Percentiles rank a stretch among this genome's conserved stretches.
Evolutionary conservation across 2,797 vertebrate species (phyloP).

Genomic region (Myoxocephalus aenaeus): DNA sequence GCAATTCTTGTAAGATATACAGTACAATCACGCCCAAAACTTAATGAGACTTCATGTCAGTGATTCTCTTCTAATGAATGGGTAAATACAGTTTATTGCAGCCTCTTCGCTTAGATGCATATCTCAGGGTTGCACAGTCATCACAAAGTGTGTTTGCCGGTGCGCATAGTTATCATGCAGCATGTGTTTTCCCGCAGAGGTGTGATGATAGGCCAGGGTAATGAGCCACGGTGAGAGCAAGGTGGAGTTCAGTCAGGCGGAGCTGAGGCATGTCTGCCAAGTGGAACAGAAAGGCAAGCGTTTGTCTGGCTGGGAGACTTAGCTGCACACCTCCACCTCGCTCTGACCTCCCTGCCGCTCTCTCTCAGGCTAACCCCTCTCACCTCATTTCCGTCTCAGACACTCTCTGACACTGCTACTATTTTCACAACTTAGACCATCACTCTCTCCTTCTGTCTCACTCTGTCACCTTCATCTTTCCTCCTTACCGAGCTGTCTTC

Average conservation of each 20-base stretch:
- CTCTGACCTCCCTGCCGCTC: slow-evolving; percentile 30
- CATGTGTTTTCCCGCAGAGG: slow-evolving; percentile 59
- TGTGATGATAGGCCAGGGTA: slow-evolving; percentile 73
- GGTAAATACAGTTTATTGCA: slow-evolving; percentile 14
- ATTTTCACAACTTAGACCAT: slow-evolving; percentile 54
- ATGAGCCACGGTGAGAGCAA: slow-evolving; percentile 72
- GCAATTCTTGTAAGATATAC: background rate
- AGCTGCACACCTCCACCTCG: slow-evolving; percentile 27
- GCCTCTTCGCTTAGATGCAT: background rate
- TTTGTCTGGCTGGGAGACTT: slow-evolving; percentile 61
- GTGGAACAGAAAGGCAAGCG: slow-evolving; percentile 67
- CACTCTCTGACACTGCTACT: slow-evolving; percentile 28
- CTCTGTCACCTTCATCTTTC: slow-evolving; percentile 52
- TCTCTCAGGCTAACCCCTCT: slow-evolving; percentile 38
- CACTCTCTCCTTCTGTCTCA: slow-evolving; percentile 28
- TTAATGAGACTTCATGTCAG: slow-evolving; percentile 3
- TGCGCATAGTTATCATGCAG: slow-evolving; percentile 53
- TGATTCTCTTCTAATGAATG: slow-evolving; percentile 33
- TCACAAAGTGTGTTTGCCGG: slow-evolving; percentile 4
- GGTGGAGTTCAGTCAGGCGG: slow-evolving; percentile 73
- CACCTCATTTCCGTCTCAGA: slow-evolving; percentile 32
- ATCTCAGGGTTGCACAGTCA: slow-evolving; percentile 22
- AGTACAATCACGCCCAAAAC: background rate
- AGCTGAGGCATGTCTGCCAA: slow-evolving; percentile 69
- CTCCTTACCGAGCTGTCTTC: slow-evolving; percentile 40